Conservation (phyloP, 2,888 invertebrate genomes). For the Scaptomyza tumidula region DNA sequence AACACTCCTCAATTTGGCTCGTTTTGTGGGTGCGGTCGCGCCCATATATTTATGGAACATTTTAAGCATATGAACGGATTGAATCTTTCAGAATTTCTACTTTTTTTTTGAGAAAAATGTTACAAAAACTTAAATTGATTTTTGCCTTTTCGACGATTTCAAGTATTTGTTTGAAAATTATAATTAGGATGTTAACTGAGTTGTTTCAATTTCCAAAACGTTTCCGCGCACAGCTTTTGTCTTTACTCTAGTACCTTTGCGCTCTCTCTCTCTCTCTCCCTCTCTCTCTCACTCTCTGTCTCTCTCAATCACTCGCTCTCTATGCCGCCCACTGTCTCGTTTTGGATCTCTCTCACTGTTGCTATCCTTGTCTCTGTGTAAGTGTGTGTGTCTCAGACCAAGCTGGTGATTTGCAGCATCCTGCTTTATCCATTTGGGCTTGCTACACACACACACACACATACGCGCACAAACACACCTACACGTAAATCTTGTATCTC, state of each 20-base stretch:
- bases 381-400: constrained; percentile 33
- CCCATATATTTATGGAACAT: background rate
- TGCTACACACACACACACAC: constrained; percentile 47
- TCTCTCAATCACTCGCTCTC: background rate
- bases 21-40: constrained; percentile 48
- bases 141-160: background rate
- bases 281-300: constrained; percentile 1
- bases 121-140: background rate
- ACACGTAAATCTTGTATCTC: constrained; percentile 15
- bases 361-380: constrained; percentile 7
- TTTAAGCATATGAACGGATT: background rate
- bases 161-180: constrained; percentile 1
- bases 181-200: background rate
- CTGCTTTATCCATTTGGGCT: constrained; percentile 73
- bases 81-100: background rate
- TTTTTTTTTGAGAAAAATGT: background rate
- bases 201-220: constrained; percentile 55
- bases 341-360: constrained; percentile 15
- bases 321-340: constrained; percentile 10
- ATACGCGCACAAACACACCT: constrained; percentile 26
- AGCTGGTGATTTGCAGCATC: constrained; percentile 70
- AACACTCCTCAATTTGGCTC: background rate
- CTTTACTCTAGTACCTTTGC: constrained; percentile 37
- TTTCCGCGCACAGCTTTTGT: constrained; percentile 55
- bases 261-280: background rate